A percentile compares a stretch with the other conserved stretches of the same genome.
phyloP scores from a whole-genome alignment of 1,140 invertebrate genomes.

The Sycobia sp. region DNA sequence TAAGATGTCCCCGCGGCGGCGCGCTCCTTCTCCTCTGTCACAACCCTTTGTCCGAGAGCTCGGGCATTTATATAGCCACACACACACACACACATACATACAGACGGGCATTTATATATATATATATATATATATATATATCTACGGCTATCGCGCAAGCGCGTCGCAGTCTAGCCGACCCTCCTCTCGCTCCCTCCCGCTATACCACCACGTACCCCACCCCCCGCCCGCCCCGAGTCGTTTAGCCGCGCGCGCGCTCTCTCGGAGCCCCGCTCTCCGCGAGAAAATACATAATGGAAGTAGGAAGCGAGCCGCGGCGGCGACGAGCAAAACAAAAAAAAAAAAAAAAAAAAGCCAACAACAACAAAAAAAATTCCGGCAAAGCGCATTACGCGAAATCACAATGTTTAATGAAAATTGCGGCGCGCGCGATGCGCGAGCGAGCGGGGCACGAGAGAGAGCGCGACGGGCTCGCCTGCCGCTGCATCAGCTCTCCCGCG shows the following conservation, averaged over 20 bases:
- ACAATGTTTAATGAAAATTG: conserved; percentile 63
- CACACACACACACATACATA: too few species aligned
- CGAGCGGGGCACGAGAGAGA: conserved; percentile 44
- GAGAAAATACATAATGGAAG: conserved; percentile 51
- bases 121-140: too few species aligned
- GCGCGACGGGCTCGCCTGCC: not conserved
- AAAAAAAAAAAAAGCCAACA: not conserved
- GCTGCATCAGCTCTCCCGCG: too few species aligned
- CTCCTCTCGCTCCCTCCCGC: too few species aligned
- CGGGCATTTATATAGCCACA: not conserved
- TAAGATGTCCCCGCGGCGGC: not conserved
- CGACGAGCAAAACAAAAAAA: not conserved
- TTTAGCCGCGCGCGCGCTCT: conserved; percentile 33
- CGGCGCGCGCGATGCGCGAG: conserved; percentile 24
- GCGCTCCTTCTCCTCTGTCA: not conserved
- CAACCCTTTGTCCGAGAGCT: conserved; percentile 22
- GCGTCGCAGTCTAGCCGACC: not conserved
- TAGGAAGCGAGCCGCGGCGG: conserved; percentile 45
- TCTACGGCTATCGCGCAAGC: not conserved
- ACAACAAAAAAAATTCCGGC: conserved; percentile 44
- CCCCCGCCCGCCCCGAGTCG: too few species aligned
- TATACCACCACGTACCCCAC: too few species aligned
- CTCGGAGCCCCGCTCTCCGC: too few species aligned
- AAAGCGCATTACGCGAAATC: conserved; percentile 59
- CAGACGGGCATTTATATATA: too few species aligned